phyloP scores from a whole-genome alignment of 2,888 invertebrate species.

The Sarcophaga carnaria region DNA sequence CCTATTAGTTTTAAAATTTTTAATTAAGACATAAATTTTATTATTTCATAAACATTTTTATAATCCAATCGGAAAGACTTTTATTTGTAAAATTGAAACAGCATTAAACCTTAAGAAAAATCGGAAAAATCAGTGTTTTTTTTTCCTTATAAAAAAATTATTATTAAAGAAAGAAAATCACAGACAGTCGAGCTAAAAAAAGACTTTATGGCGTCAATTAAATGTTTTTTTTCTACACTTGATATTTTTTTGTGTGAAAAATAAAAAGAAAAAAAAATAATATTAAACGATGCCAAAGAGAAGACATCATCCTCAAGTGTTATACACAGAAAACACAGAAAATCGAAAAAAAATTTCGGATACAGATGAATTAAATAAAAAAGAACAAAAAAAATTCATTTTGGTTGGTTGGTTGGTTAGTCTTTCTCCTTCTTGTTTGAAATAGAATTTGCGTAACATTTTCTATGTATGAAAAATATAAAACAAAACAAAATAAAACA shows the following conservation, averaged over 20 bases:
- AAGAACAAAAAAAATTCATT: constrained; percentile 14
- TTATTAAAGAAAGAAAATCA: constrained; percentile 17
- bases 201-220: constrained; percentile 77
- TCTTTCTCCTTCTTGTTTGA: not conserved
- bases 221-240: constrained; percentile 61
- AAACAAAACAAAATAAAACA: constrained; percentile 3
- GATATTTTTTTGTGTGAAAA: constrained; percentile 8
- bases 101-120: not conserved
- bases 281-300: constrained; percentile 59
- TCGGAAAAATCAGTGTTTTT: not conserved
- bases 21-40: constrained; percentile 53
- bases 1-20: not conserved
- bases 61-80: no score
- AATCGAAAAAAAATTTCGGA: constrained; percentile 8
- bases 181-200: constrained; percentile 60
- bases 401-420: not conserved
- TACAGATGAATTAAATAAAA: constrained; percentile 29
- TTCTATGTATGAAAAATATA: not conserved
- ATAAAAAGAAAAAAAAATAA: constrained; percentile 10
- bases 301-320: constrained; percentile 57
- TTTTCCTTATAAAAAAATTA: not conserved
- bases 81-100: not conserved
- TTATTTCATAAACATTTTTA: not conserved
- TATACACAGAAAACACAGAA: constrained; percentile 29
- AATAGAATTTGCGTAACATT: constrained; percentile 41